phyloP scores from a whole-genome alignment of 2,888 invertebrate genomes.

The Eurois occulta region DNA sequence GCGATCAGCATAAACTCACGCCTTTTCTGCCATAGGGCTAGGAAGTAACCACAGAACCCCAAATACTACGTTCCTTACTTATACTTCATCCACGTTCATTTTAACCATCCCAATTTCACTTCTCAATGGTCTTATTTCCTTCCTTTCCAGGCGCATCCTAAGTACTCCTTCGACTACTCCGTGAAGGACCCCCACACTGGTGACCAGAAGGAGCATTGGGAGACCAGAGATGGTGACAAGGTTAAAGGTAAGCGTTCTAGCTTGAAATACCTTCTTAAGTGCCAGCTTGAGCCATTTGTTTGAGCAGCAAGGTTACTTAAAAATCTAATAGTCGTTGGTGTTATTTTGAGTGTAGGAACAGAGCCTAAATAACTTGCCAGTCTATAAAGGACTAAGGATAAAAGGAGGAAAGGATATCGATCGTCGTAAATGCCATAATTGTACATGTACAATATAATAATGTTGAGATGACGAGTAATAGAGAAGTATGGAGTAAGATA shows the following conservation, averaged over 20 bases:
- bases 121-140: not conserved
- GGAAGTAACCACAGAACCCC: not conserved
- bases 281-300: not conserved
- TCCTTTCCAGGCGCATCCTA: slow-evolving; percentile 88
- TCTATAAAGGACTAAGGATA: no score
- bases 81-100: not conserved
- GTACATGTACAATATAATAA: no score
- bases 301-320: not conserved
- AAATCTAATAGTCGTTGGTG: not conserved
- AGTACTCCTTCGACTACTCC: slow-evolving; percentile 91
- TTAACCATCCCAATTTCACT: not conserved
- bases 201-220: slow-evolving; percentile 91
- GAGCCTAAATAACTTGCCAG: no score
- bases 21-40: not conserved
- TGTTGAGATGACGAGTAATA: no score
- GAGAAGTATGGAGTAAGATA: no score
- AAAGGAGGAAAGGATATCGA: no score
- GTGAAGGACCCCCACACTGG: slow-evolving; percentile 91
- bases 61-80: not conserved
- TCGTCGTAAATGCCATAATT: no score
- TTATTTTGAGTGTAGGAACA: no score
- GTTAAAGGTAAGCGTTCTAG: slow-evolving; percentile 86
- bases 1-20: not conserved
- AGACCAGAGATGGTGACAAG: slow-evolving; percentile 91
- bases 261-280: no score